A percentile compares a stretch with the other conserved stretches of the same genome.
Conservation (phyloP, 2,888 invertebrate species). For the Hyalella azteca region DNA sequence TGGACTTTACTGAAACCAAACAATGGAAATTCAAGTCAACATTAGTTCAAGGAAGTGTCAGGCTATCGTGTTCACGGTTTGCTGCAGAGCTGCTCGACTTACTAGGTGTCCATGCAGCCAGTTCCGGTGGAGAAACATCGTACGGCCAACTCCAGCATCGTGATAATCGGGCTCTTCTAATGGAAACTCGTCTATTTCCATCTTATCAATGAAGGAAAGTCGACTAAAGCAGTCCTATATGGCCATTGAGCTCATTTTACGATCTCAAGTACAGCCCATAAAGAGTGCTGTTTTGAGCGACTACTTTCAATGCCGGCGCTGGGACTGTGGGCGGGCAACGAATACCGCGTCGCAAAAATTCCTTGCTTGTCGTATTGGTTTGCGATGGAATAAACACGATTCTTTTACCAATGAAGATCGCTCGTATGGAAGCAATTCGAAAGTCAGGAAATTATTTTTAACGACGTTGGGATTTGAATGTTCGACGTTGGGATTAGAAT, state of each 20-base stretch:
- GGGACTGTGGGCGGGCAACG: too few relatives aligned
- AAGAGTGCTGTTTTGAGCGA: constrained; percentile 32
- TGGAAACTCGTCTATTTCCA: constrained; percentile 35
- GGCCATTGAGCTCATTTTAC: constrained; percentile 30
- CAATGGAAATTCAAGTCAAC: too few relatives aligned
- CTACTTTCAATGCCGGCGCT: constrained; percentile 16
- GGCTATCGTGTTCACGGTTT: not conserved
- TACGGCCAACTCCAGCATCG: not conserved
- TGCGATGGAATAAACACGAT: too few relatives aligned
- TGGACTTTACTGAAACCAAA: too few relatives aligned
- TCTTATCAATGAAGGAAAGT: constrained; percentile 34
- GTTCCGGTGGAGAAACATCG: not conserved
- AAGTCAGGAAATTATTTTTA: too few relatives aligned
- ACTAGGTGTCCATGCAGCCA: not conserved
- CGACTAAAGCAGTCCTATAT: constrained; percentile 32
- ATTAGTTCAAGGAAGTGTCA: not conserved
- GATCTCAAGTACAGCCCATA: constrained; percentile 32
- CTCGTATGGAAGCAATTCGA: too few relatives aligned
- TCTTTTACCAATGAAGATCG: too few relatives aligned
- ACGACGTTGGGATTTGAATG: too few relatives aligned
- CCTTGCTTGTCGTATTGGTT: too few relatives aligned
- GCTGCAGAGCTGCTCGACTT: not conserved
- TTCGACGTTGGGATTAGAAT: too few relatives aligned
- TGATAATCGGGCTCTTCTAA: constrained; percentile 34
- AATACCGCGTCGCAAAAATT: too few relatives aligned